phyloP scores from a whole-genome alignment of 2,888 invertebrate genomes.

The Chrysina gloriosa region DNA sequence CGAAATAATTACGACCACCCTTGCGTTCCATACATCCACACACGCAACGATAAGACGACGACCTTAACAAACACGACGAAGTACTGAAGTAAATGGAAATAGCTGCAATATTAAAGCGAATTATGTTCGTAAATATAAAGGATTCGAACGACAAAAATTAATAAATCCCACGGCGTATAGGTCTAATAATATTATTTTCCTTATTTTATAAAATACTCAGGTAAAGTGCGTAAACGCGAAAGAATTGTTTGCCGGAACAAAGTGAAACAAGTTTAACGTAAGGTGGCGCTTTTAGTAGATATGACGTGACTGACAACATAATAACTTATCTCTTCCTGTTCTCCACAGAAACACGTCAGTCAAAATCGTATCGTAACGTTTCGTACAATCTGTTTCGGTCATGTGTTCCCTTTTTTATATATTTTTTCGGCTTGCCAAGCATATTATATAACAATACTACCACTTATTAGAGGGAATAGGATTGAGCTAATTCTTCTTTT shows the following conservation, averaged over 20 bases:
- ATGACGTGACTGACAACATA: constrained; percentile 52
- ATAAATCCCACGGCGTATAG: too few relatives aligned
- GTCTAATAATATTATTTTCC: neutral
- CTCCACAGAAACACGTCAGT: constrained; percentile 51
- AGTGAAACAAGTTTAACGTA: constrained; percentile 36
- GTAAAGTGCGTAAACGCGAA: constrained; percentile 1
- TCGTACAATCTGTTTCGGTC: constrained; percentile 31
- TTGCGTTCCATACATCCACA: neutral
- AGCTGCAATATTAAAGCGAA: too few relatives aligned
- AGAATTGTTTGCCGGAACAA: constrained; percentile 26
- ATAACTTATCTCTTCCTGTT: constrained; percentile 52
- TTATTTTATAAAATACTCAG: neutral
- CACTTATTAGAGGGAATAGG: neutral
- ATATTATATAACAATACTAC: neutral
- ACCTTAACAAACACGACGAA: neutral
- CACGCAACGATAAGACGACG: constrained; percentile 14
- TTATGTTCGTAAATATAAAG: too few relatives aligned
- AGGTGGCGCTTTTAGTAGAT: constrained; percentile 39
- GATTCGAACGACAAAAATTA: too few relatives aligned
- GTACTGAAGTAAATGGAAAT: neutral
- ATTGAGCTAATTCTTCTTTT: too few relatives aligned
- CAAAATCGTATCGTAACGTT: constrained; percentile 39
- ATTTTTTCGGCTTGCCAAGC: neutral
- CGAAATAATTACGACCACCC: constrained; percentile 37
- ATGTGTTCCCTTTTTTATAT: neutral